phyloP scores from a whole-genome alignment of 2,888 invertebrate genomes.

The Tribolium freemani region DNA sequence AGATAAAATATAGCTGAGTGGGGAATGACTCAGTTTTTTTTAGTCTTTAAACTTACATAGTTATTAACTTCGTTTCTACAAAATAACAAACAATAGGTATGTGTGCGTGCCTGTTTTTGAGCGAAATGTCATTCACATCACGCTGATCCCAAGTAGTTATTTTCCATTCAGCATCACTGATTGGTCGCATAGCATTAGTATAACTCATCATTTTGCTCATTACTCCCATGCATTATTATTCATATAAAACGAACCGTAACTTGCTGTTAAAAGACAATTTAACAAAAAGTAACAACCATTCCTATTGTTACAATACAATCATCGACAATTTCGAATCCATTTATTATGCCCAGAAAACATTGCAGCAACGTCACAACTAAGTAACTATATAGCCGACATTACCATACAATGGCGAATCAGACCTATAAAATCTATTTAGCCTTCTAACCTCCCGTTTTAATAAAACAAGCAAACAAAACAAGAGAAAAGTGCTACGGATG shows the following conservation, averaged over 20 bases:
- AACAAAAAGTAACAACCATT: background rate
- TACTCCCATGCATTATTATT: background rate
- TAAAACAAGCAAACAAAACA: constrained; percentile 17
- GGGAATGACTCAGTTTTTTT: no score
- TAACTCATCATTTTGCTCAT: background rate
- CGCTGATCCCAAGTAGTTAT: background rate
- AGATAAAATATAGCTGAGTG: no score
- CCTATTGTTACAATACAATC: constrained; percentile 10
- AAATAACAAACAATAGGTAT: no score
- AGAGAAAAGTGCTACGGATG: constrained; percentile 11
- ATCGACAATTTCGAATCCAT: constrained; percentile 15
- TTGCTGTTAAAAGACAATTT: background rate
- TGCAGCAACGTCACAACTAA: constrained; percentile 2
- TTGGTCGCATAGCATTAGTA: background rate
- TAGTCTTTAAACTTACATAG: no score
- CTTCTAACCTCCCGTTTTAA: constrained; percentile 10
- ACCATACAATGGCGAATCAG: constrained; percentile 31
- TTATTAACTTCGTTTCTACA: no score
- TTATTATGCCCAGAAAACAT: constrained; percentile 18
- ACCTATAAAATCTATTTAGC: constrained; percentile 20
- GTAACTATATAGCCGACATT: background rate
- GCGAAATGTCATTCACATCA: background rate
- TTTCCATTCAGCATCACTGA: background rate
- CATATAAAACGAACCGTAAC: background rate
- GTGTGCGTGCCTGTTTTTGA: background rate